Evolutionary conservation across 2,113 vertebrate species (phyloP), one percentile per base, ranked within the genome.

Genomic region (Pygoscelis adeliae): DNA sequence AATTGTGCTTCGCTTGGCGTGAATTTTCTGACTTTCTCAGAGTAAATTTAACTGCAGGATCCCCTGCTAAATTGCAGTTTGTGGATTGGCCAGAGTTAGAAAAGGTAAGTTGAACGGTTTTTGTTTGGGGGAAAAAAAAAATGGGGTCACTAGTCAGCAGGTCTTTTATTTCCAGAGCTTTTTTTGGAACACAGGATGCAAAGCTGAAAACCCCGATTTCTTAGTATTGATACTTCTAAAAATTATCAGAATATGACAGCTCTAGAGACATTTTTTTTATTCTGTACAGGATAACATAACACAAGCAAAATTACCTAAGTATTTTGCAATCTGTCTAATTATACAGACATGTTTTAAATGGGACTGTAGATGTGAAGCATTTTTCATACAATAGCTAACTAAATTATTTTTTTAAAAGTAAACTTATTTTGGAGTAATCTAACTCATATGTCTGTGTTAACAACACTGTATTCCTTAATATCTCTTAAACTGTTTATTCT

Each of bases 1-100:
- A 99, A 87, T 29, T 99, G 70, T 98, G 98, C 93, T 99, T 99
- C 26, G 98, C 98, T 69, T 99, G 98, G 98, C 95, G 92, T 94
- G 96, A 96, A 44, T 99, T 98, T 96, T 98, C 95, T 77, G 98
- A 98, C 80, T 98, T 96, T 44, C 79, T 98, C 89, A 98, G 96
- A 32, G 58, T 99, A 34, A 98, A 98, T 71, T 95, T 99, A 82
- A 96, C 96, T 23, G 96, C 99, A 34, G 99, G 99, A 89, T 97
- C 95, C 34, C 99, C 99, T 76, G 95, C 98, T 66, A 97, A 98
- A 95, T 79, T 99, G 26, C 84, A 86, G 17, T 96, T 99, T 50
- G 27, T 99, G 92, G 98, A 98, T 2, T 98, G 98, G 95, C 98
- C 98, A 23, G 98, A 98, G 19, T 74, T 96, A 86, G 98, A 97